Evolutionary conservation across 2,797 vertebrate species (phyloP), one percentile per base, ranked within the genome.

Genomic region (Microhierax caerulescens): DNA sequence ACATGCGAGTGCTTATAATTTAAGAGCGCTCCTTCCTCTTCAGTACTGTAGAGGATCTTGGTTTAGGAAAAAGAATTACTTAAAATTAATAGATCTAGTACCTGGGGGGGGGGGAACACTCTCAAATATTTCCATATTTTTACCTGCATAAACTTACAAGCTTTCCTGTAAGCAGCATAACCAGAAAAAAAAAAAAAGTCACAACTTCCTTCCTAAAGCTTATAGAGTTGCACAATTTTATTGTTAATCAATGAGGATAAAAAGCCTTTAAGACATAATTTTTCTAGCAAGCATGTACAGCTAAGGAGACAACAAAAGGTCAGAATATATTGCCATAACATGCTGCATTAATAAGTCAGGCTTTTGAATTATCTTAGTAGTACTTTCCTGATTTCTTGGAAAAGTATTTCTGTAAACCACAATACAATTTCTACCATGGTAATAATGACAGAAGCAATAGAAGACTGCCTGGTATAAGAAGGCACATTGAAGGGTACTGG

Each of bases 181-280:
- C 19, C 24, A 59, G 37, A 37, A 74, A 78, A 45, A 48, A 68
- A 48, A 43, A 57, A 80, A 28, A 72, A 19, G 19, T 43, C 41
- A 80, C 19, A 78, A 47, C 17, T 94, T 94, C 77, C 59, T 75
- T 88, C 48, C 76, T 43, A 88, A 72, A 84, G 56, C 65, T 83
- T 91, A 74, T 13, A 0, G 0, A 83, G 41, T 61, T 14, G 3
- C 61, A 88, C 12, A 53, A 64, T 68, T 95, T 89, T 88, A 93
- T 68, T 88, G 70, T 88, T 97, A 96, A 95, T 90, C 76, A 91
- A 83, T 80, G 48, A 65, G 37, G n/a, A 92, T 72, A 86, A 94
- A 84, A 96, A 75, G 41, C 57, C 75, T 75, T 92, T 45, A 81
- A 85, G 61, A 37, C 41, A 64, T 64, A 67, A 24, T 86, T 92